These are phyloP conservation scores for Sitta carolinensis DNA, from an alignment of 2,797 vertebrate genomes.

Conservation along the genomic window DNA sequence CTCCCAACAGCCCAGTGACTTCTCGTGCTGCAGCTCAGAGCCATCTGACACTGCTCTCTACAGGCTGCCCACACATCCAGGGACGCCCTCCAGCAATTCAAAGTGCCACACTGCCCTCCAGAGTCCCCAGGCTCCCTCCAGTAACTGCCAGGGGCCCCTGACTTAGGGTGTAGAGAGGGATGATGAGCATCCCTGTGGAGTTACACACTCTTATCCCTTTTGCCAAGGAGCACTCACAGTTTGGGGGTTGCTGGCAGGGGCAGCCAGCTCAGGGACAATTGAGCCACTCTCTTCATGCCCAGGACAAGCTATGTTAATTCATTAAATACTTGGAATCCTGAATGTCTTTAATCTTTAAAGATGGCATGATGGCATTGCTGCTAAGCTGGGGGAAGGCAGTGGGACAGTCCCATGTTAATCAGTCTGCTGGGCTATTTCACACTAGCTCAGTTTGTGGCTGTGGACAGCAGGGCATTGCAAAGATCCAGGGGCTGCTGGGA, in stretches of 20 bases:
- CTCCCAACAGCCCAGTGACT: not conserved
- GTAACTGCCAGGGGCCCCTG: not conserved
- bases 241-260: not conserved
- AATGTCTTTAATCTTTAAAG: not conserved
- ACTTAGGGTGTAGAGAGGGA: not conserved
- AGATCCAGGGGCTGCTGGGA: not conserved
- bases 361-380: accelerated
- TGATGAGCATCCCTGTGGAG: not conserved
- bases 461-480: not conserved
- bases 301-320: not conserved
- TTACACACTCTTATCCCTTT: not conserved
- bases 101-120: not conserved
- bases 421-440: not conserved
- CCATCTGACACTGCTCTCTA: not conserved
- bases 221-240: not conserved
- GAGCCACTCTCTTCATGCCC: not conserved
- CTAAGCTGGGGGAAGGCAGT: not conserved
- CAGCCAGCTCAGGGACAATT: not conserved
- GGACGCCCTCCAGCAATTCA: not conserved
- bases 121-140: not conserved
- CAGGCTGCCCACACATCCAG: not conserved
- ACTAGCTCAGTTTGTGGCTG: not conserved
- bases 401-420: accelerated
- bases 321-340: not conserved
- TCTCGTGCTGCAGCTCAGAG: accelerated